phyloP scores from a whole-genome alignment of 1,140 invertebrate genomes.

The Zaprionus camerounensis region DNA sequence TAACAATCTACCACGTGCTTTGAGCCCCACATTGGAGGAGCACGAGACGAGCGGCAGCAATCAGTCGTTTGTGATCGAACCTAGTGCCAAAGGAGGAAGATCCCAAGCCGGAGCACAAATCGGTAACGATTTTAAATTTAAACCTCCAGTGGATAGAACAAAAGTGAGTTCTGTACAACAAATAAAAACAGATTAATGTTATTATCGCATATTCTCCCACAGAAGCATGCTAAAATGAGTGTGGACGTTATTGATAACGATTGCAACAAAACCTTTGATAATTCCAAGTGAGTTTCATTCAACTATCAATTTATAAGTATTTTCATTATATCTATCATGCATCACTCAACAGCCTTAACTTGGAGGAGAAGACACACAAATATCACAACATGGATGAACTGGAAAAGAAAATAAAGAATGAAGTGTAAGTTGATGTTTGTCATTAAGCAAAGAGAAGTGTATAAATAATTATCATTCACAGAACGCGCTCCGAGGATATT shows the following conservation, averaged over 20 bases:
- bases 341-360: slow-evolving; percentile 56
- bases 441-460: background rate
- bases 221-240: slow-evolving; percentile 84
- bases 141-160: slow-evolving; percentile 70
- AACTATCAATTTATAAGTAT: background rate
- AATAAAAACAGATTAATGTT: background rate
- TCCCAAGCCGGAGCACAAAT: slow-evolving; percentile 21
- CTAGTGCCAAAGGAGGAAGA: slow-evolving; percentile 54
- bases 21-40: slow-evolving; percentile 80
- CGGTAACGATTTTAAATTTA: slow-evolving; percentile 50
- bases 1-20: slow-evolving; percentile 42
- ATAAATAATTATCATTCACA: slow-evolving; percentile 13
- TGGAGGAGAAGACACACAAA: slow-evolving; percentile 73
- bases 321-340: background rate
- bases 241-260: slow-evolving; percentile 84
- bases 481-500: slow-evolving; percentile 81
- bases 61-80: slow-evolving; percentile 63
- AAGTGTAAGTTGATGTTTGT: slow-evolving; percentile 68
- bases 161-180: slow-evolving; percentile 47
- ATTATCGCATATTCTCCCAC: background rate
- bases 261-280: slow-evolving; percentile 80
- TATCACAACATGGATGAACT: slow-evolving; percentile 82
- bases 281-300: slow-evolving; percentile 67
- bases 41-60: slow-evolving; percentile 71
- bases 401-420: slow-evolving; percentile 84